Base-by-base conservation (phyloP, 2,888 invertebrate genomes). In the Lypha dubia region DNA sequence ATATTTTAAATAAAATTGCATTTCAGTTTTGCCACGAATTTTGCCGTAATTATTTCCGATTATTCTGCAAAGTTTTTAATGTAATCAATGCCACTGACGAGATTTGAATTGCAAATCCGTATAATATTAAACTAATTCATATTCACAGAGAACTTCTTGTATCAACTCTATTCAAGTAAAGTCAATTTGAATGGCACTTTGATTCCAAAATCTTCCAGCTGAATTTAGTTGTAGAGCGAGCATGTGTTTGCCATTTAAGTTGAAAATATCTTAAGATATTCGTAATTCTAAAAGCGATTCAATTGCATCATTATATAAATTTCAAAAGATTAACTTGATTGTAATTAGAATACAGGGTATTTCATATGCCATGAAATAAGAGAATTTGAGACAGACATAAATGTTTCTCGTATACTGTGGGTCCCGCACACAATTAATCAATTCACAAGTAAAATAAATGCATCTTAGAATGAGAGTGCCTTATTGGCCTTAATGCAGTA, bases 71-170 rank as follows among this genome's bases (percentile, higher is more conserved):
- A 49, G 38, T 51, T 38, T 17, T n/a, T 28, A 49, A 49, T 38
- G 38, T 41, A 74, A 62, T 51, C 62, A 51, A 49, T 22, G 2
- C 38, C 4, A 13, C 3, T 11, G 53, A 4, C 35, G 20, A 1
- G 11, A 73, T 73, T 73, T 73, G 49, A 46, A 74, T 62, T 74
- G 62, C 15, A 74, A 63, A 74, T 51, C 38, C 38, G 17, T 74
- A 49, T 24, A 62, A 74, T 74, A 62, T 62, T n/a, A 2, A 32
- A 22, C 46, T 60, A 46, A 38, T 38, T 62, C 7, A 38, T 38
- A 62, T 63, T 51, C 51, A 38, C 7, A 35, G 9, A 73, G 44
- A 49, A 15, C 1, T 17, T 32, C 13, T 17, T 35, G 32, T 1
- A n/a, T 58, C 13, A 28, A 56, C 4, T 58, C 8, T 17, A 58